These are phyloP conservation scores for Agrochola litura DNA, from an alignment of 2,888 invertebrate species.

Conservation along the genomic window DNA sequence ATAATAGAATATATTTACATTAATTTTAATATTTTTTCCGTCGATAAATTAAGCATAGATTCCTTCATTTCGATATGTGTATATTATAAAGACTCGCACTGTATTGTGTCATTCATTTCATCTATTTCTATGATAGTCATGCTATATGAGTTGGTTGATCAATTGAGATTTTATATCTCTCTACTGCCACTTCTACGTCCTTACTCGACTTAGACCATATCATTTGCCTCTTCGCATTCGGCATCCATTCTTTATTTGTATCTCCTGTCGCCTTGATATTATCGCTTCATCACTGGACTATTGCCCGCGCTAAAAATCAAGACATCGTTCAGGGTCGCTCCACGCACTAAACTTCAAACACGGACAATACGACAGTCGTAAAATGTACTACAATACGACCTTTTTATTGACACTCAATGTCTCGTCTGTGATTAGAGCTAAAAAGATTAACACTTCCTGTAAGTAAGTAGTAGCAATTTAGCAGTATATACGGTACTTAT, in stretches of 20 bases:
- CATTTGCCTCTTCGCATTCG: background rate
- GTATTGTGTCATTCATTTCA: no score
- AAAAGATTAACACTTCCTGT: conserved; percentile 24
- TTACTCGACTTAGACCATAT: background rate
- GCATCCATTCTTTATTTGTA: background rate
- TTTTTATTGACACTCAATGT: conserved; percentile 30
- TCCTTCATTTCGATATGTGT: no score
- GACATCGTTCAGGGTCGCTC: conserved; percentile 34
- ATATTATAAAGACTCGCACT: no score
- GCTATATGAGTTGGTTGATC: no score
- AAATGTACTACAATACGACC: conserved; percentile 12
- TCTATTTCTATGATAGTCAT: no score
- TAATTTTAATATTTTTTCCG: no score
- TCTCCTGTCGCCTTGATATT: background rate
- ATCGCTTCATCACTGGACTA: conserved; percentile 17
- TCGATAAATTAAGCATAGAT: no score
- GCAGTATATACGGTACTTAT: background rate
- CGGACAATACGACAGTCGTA: conserved; percentile 4
- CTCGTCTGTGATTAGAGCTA: background rate
- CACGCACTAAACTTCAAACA: background rate
- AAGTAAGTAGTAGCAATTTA: background rate
- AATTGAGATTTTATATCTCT: no score
- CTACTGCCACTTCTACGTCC: no score
- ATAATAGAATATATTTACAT: no score
- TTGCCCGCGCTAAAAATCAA: background rate